Evolutionary conservation across 2,888 invertebrate genomes (phyloP), one percentile per base, ranked within the genome.

Genomic region (Hyposoter dolosus): DNA sequence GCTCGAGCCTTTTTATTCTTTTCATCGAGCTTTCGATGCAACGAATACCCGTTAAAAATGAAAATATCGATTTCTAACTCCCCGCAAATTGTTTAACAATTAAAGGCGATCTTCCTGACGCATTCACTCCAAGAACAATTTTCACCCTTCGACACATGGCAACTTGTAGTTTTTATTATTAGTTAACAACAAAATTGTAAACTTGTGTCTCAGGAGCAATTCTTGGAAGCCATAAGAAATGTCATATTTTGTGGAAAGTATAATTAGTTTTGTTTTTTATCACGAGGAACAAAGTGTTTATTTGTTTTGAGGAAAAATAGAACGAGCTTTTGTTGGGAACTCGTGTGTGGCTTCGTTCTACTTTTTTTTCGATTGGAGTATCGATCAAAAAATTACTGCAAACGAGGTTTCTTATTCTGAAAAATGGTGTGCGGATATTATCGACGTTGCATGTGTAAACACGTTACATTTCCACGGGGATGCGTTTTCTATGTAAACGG

Each of bases 321-420:
- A 65, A 17, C 12, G 17, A 32, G 23, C 56, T 6, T 17, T n/a
- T n/a, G 17, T n/a, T 35, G 32, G 7, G 17, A 65, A n/a, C 35
- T 65, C 65, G 32, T 32, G 35, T 40, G 40, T 40, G 32, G 28
- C 15, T 32, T 40, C 35, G n/a, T n/a, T 65, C 65, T n/a, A 35
- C 17, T 63, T 17, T 65, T 35, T 65, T n/a, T 17, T 35, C 35
- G 65, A 65, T 40, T 35, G 35, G 35, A 65, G 43, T 66, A 66
- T 66, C n/a, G 66, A 66, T 66, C 19, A 40, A 66, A 66, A 66
- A 32, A 66, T 66, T 43, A 40, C 43, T 66, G 12, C 5, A 43
- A 40, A n/a, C 66, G 40, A n/a, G 35, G 63, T 32, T 28, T n/a
- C 35, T 40, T 12, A 9, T 43, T 19, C 19, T 19, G 35, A 53